Base-by-base conservation (phyloP, 1,140 invertebrate species). In the Aphis craccivora region DNA sequence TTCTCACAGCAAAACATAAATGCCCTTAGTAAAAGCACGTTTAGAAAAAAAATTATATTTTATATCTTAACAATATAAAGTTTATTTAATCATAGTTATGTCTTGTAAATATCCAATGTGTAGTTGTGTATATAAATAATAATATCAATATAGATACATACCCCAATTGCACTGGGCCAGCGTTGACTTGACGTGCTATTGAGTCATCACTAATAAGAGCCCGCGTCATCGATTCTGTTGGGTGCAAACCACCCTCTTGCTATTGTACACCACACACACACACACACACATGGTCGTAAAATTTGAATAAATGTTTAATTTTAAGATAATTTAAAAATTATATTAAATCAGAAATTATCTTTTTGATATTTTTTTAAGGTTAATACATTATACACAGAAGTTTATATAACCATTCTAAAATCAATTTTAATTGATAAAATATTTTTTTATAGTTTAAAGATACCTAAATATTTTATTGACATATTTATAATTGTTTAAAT, bases 221-320 rank as follows among this genome's bases (percentile, higher is more conserved):
- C 95, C 97, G 97, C 95, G 97, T 98, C 97, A 98, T 98, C 96
- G 97, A 98, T 96, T 98, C 98, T 95, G 97, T 98, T 96, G 97
- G 97, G 96, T 97, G 98, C 95, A 97, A 96, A 96, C 97, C 97
- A 96, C 97, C 97, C 96, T 98, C 97, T 97, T 98, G 97, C 97
- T 98, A 96, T 96, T 96, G 81, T 93, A 93, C 95, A 96, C 96
- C 95, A 95, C 95, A 96, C 95, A 96, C 95, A 95, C 96, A 96
- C 96, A 96, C 96, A 95, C 96, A 97, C 96, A 96, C 96, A 95
- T 89, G 88, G 91, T 93, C 45, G 48, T 37, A 93, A 93, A 84
- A 55, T 83, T 76, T 84, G 53, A 83, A 93, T 93, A 48, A 86
- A 53, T 43, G 51, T 53, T 43, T 92, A 30, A 48, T 83, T 67